Percentiles rank a stretch among this genome's conserved stretches.
These are phyloP conservation scores for Rostratula benghalensis DNA, from an alignment of 2,113 vertebrate genomes.

Conservation along the genomic window DNA sequence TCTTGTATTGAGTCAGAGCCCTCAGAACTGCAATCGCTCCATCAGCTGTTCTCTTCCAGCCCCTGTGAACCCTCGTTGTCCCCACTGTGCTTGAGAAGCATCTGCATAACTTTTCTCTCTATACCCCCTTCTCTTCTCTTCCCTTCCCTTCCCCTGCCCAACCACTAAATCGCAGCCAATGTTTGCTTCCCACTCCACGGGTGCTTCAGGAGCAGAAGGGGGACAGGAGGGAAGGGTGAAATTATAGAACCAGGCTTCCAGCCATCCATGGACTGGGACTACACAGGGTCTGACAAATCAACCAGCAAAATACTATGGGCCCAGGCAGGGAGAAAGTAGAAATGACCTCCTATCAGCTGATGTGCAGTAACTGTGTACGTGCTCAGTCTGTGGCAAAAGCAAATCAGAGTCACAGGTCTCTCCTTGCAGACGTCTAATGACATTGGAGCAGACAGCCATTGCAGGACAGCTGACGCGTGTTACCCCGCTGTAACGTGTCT, in stretches of 20 bases:
- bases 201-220: too few species aligned
- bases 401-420: background rate
- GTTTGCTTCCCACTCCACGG: background rate
- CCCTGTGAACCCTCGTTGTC: background rate
- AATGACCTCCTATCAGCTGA: background rate
- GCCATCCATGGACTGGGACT: background rate
- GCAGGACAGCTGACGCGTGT: background rate
- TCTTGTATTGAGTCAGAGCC: background rate
- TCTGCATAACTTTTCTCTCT: background rate
- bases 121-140: background rate
- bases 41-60: background rate
- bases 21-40: background rate
- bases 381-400: background rate
- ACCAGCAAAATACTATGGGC: background rate
- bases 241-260: conserved; percentile 35
- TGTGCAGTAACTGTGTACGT: background rate
- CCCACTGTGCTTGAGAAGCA: background rate
- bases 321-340: background rate
- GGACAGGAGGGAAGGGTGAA: background rate
- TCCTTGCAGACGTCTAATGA: background rate
- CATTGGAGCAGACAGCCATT: background rate
- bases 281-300: background rate
- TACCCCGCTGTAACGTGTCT: background rate
- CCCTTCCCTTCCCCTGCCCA: background rate
- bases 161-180: background rate